A percentile compares a stretch with the other conserved stretches of the same genome.
Evolutionary conservation across 2,797 vertebrate genomes (phyloP).

Genomic region (Varecia variegata): DNA sequence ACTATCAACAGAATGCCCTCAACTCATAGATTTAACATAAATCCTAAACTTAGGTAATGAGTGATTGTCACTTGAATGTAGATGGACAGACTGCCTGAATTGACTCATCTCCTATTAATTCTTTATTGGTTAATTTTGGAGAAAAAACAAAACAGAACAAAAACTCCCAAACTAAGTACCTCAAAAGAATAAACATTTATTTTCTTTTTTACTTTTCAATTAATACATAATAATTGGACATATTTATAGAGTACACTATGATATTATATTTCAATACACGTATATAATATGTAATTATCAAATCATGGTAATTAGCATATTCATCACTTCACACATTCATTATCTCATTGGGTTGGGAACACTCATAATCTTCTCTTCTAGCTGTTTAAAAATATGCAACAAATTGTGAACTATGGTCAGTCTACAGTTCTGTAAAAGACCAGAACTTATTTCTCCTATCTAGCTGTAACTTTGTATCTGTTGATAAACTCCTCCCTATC

Average conservation of each 20-base stretch:
- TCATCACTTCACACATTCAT: background rate
- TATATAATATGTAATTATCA: background rate
- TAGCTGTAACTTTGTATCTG: background rate
- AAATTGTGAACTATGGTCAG: background rate
- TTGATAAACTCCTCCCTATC: background rate
- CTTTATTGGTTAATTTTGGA: background rate
- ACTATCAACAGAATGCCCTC: background rate
- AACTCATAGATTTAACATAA: background rate
- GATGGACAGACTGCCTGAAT: background rate
- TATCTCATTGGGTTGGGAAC: background rate
- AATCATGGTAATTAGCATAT: background rate
- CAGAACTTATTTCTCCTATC: background rate
- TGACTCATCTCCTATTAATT: background rate
- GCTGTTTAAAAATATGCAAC: background rate
- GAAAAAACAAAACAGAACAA: background rate
- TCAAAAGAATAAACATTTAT: background rate
- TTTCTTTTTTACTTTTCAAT: background rate
- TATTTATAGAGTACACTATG: background rate
- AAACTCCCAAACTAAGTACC: background rate
- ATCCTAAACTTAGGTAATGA: background rate
- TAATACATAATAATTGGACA: background rate
- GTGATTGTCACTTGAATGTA: background rate
- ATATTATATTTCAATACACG: background rate
- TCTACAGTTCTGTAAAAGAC: background rate
- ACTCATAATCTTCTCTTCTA: background rate